Conservation (phyloP, 2,797 vertebrate species). For the Vireo griseus region DNA sequence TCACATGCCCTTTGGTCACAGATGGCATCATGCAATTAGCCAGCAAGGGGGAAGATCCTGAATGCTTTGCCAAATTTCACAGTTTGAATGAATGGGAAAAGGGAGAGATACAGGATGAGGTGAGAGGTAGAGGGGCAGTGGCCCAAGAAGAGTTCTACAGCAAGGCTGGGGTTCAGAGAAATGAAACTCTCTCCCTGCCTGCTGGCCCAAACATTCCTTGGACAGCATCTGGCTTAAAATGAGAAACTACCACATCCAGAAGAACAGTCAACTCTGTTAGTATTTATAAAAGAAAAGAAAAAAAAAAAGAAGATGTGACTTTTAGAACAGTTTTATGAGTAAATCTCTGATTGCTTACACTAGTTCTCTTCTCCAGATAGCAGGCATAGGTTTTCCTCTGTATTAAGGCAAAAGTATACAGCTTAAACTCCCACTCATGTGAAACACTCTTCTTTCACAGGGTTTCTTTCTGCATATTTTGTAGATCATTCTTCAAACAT, state of each 20-base stretch:
- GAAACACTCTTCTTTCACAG: background rate
- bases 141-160: background rate
- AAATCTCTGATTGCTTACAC: background rate
- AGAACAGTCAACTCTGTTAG: background rate
- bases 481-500: background rate
- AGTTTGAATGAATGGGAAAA: background rate
- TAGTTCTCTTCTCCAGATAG: background rate
- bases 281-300: background rate
- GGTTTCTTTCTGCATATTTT: background rate
- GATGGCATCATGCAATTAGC: background rate
- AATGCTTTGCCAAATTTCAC: background rate
- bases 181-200: background rate
- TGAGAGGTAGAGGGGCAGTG: background rate
- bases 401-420: background rate
- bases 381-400: fast-evolving
- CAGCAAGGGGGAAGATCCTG: background rate
- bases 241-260: background rate
- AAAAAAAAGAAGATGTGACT: background rate
- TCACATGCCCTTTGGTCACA: background rate
- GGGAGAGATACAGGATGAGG: background rate
- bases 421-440: background rate
- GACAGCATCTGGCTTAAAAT: background rate
- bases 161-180: background rate
- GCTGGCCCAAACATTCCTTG: background rate
- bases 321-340: background rate